Percentiles rank a stretch among this genome's conserved stretches.
Evolutionary conservation across 2,113 vertebrate species (phyloP).

Genomic region (Python bivittatus): DNA sequence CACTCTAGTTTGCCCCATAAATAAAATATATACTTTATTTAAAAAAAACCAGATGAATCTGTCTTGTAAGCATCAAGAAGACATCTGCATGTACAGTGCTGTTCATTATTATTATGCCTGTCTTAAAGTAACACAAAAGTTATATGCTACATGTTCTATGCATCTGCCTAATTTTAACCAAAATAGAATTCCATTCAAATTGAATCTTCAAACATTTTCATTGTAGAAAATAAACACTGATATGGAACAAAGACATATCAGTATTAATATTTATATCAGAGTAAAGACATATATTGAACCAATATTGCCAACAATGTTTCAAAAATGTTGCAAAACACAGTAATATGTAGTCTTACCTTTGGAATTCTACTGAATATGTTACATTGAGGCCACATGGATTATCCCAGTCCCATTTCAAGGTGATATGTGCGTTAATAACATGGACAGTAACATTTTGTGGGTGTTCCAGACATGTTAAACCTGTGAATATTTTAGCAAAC

Average conservation of each 20-base stretch:
- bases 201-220: neutral
- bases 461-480: conserved; percentile 22
- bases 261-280: no score
- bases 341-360: conserved; percentile 48
- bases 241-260: no score
- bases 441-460: conserved; percentile 46
- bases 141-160: neutral
- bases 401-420: conserved; percentile 59
- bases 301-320: neutral
- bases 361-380: conserved; percentile 62
- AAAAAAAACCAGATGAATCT: neutral
- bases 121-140: neutral
- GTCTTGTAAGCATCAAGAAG: neutral
- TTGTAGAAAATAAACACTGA: neutral
- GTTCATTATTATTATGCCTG: neutral
- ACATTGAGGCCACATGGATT: neutral
- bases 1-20: neutral
- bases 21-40: neutral
- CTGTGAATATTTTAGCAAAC: conserved; percentile 42
- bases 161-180: neutral
- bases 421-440: conserved; percentile 63
- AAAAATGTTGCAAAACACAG: neutral
- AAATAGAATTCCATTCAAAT: neutral
- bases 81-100: neutral
- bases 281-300: neutral